Percentiles rank a stretch among this genome's conserved stretches.
Evolutionary conservation across 2,797 vertebrate species (phyloP).

Genomic region (Champsocephalus esox): DNA sequence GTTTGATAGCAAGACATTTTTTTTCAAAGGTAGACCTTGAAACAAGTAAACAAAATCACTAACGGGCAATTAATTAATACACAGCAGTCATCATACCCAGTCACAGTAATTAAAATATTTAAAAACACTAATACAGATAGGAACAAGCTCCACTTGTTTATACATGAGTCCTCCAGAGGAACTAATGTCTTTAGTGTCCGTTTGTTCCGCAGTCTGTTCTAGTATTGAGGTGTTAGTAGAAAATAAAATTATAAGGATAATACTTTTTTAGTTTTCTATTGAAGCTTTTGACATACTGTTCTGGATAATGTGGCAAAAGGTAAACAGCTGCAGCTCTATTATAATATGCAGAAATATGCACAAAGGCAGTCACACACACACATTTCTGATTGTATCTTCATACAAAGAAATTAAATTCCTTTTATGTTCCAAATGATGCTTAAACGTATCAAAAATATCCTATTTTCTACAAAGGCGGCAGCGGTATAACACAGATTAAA

Average conservation of each 20-base stretch:
- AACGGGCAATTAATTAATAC: background rate
- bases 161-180: background rate
- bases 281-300: background rate
- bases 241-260: background rate
- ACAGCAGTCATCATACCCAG: background rate
- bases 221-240: background rate
- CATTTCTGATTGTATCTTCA: background rate
- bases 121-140: background rate
- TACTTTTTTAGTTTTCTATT: background rate
- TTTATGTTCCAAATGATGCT: background rate
- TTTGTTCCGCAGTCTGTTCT: background rate
- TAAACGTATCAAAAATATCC: background rate
- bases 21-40: background rate
- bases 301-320: background rate
- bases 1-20: background rate
- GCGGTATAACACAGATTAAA: background rate
- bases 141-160: background rate
- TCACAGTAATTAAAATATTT: constrained; percentile 1
- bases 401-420: background rate
- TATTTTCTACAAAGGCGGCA: background rate
- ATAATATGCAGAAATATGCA: background rate
- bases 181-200: background rate
- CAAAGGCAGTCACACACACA: background rate
- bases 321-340: background rate
- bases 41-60: background rate